A percentile compares a stretch with the other conserved stretches of the same genome.
Evolutionary conservation across 30 jellyfish, hydroid and myxozoan species (phyloP).

Genomic region (Chrysaora quinquecirrha): DNA sequence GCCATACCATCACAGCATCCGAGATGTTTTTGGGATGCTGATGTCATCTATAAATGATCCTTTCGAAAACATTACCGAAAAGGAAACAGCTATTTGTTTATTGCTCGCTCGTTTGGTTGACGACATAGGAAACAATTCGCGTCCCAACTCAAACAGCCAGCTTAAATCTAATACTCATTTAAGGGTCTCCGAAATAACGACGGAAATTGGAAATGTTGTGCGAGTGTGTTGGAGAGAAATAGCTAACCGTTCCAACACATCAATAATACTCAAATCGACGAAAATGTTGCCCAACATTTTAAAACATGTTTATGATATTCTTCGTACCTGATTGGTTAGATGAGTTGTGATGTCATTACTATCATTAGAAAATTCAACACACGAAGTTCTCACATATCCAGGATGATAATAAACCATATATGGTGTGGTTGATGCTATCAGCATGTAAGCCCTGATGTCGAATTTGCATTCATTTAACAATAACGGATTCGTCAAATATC

Average conservation of each 20-base stretch:
- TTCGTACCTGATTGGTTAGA: slow-evolving; percentile 88
- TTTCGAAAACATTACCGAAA: too few species aligned
- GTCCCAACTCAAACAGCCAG: too few species aligned
- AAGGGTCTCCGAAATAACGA: too few species aligned
- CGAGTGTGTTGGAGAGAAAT: too few species aligned
- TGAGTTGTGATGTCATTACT: slow-evolving; percentile 79
- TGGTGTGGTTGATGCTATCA: slow-evolving; percentile 85
- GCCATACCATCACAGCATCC: too few species aligned
- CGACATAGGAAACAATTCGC: too few species aligned
- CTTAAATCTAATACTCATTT: too few species aligned
- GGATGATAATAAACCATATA: slow-evolving; percentile 83
- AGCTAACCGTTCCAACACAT: background rate
- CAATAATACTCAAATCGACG: background rate
- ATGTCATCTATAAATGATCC: too few species aligned
- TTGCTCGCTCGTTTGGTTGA: too few species aligned
- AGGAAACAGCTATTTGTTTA: too few species aligned
- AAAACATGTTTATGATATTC: background rate
- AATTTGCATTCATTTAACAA: slow-evolving; percentile 78
- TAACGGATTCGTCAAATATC: slow-evolving; percentile 84
- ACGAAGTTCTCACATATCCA: slow-evolving; percentile 86
- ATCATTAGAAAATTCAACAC: slow-evolving; percentile 76
- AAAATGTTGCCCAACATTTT: background rate
- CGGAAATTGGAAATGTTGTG: too few species aligned
- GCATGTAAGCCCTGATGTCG: slow-evolving; percentile 95
- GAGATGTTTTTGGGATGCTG: too few species aligned